Conservation (phyloP, 2,113 vertebrate genomes). For the Nothocercus nigrocapillus region DNA sequence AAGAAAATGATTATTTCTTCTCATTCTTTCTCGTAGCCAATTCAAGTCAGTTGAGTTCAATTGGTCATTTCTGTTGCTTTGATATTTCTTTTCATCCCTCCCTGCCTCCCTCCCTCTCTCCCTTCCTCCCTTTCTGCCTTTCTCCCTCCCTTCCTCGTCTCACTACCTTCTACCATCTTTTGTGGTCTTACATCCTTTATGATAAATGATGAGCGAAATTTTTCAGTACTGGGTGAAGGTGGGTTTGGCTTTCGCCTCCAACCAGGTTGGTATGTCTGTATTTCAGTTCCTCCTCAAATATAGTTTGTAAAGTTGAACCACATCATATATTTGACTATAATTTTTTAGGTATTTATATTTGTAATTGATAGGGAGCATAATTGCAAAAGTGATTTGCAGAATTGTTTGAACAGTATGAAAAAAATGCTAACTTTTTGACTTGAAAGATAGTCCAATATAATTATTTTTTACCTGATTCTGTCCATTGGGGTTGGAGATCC, state of each 20-base stretch:
- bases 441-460: neutral
- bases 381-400: neutral
- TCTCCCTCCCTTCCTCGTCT: no score
- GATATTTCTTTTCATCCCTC: no score
- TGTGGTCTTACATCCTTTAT: neutral
- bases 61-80: no score
- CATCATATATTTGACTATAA: neutral
- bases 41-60: neutral
- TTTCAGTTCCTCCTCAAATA: neutral
- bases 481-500: neutral
- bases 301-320: neutral
- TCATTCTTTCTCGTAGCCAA: neutral
- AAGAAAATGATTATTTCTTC: neutral
- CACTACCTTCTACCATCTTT: neutral
- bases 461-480: neutral
- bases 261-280: neutral
- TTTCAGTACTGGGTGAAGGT: fast-evolving
- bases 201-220: neutral
- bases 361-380: neutral
- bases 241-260: neutral
- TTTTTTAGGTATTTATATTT: neutral
- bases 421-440: neutral
- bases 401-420: neutral
- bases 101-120: no score
- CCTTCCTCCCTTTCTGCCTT: no score